Evolutionary conservation across 2,113 vertebrate genomes (phyloP), one percentile per base, ranked within the genome.

Genomic region (Dermatemys mawii): DNA sequence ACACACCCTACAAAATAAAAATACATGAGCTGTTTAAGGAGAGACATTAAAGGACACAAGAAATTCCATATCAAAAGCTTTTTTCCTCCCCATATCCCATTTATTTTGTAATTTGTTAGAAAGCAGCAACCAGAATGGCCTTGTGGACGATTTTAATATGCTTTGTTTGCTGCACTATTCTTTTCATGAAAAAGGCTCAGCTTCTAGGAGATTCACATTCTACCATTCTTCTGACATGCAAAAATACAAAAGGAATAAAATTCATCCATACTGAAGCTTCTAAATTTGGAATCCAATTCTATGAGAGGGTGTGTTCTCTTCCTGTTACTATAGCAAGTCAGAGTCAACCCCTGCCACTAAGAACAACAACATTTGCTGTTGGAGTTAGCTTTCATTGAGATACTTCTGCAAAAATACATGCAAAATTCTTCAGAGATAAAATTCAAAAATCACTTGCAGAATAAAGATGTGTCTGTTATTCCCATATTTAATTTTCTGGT

Each of bases 1-100:
- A 97, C 97, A 98, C 88, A 97, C 86, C 98, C 98, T 98, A 89
- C 29, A 93, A 48, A 94, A 90, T 5, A 87, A 94, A 93, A 87
- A 44, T 0, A 2, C 93, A 41, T 79, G 27, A 50, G 49, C 38
- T 26, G 41, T 57, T 53, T 80, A 8, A 76, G 54, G 93, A 29
- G 87, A 84, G 27, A 63, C 29, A 27, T 19, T 4, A 87, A 51
- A 67, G 44, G 38, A 78, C 35, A 51, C 57, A 13, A n/a, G 27
- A 81, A 87, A 41, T 26, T 70, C 9, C 11, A 4, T 38, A 38
- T 21, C 1, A 78, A 67, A 81, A 84, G 70, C 11, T 60, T 38
- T 0, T 24, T 1, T 70, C 16, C 14, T 26, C 41, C 24, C 35
- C 11, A 14, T 75, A 75, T 3, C 9, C 41, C 79, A 49, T 22